Evolutionary conservation across 2,797 vertebrate species (phyloP).

Genomic region (Molossus molossus): DNA sequence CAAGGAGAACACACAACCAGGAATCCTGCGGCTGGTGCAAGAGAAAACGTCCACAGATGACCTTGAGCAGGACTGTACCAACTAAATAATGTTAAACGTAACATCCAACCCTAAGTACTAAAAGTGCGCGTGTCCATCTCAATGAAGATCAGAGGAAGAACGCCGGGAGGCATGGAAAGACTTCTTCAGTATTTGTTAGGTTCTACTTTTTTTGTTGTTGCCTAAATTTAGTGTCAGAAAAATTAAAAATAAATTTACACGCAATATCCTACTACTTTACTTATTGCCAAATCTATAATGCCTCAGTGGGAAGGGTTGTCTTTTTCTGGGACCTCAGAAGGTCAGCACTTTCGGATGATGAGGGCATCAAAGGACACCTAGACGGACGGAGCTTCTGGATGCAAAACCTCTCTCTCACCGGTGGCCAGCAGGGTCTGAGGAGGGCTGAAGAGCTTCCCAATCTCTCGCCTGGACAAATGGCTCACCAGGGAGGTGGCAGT

Average conservation of each 20-base stretch:
- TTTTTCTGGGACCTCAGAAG: neutral
- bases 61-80: fast-evolving
- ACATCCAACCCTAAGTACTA: neutral
- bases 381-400: neutral
- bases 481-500: neutral
- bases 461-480: neutral
- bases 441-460: too few species aligned
- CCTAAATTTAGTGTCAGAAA: neutral
- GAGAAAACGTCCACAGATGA: neutral
- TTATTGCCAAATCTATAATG: neutral
- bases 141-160: neutral
- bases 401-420: neutral
- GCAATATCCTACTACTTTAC: neutral
- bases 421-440: neutral
- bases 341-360: neutral
- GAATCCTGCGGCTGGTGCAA: neutral
- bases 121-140: neutral
- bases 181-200: neutral
- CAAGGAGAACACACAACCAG: too few species aligned
- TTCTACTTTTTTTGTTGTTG: neutral
- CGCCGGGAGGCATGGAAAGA: neutral
- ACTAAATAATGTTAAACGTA: neutral
- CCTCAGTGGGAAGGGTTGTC: neutral
- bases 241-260: neutral
- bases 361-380: neutral